Conservation (phyloP, 2,797 vertebrate species). For the Fringilla coelebs region DNA sequence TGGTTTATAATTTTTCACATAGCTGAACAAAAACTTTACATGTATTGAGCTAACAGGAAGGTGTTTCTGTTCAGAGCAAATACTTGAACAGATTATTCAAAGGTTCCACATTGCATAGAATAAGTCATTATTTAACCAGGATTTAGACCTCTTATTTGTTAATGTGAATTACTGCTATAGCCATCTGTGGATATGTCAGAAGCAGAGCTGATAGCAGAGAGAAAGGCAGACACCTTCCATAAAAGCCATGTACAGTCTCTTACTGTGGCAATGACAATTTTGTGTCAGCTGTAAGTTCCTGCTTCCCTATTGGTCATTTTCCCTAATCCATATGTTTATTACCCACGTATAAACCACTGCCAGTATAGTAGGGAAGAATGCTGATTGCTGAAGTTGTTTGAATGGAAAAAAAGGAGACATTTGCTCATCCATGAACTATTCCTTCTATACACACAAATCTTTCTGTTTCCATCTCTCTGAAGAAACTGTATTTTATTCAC, state of each 20-base stretch:
- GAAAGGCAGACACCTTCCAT: not conserved
- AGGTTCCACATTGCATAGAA: not conserved
- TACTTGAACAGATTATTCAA: not conserved
- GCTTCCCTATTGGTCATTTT: not conserved
- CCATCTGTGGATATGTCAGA: not conserved
- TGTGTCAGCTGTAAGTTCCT: not conserved
- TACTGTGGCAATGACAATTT: not conserved
- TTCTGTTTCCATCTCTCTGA: not conserved
- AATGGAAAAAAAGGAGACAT: not conserved
- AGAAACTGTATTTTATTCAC: not conserved
- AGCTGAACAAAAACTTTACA: not conserved
- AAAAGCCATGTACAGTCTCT: not conserved
- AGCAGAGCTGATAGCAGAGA: not conserved
- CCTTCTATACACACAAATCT: not conserved
- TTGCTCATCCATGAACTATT: not conserved
- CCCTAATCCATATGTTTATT: not conserved
- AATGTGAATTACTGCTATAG: not conserved
- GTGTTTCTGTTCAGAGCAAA: not conserved
- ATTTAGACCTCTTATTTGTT: not conserved
- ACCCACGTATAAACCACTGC: not conserved
- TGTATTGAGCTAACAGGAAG: not conserved
- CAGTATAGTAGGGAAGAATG: not conserved
- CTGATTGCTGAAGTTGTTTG: not conserved
- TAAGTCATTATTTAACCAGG: not conserved
- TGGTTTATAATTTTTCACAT: not conserved